Evolutionary conservation across 2,113 vertebrate genomes (phyloP).

Genomic region (Etheostoma cragini): DNA sequence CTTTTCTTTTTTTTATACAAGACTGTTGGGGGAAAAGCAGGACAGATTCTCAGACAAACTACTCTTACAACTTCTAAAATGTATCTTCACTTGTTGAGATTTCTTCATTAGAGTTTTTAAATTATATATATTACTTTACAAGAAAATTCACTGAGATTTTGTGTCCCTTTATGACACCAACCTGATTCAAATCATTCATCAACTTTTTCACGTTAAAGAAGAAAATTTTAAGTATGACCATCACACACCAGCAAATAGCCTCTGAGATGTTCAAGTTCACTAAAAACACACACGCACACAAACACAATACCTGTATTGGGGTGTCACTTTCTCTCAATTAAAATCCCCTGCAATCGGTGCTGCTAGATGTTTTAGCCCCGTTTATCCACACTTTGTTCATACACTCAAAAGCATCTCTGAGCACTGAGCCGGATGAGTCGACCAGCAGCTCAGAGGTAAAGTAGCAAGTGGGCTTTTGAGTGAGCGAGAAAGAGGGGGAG

Average conservation of each 20-base stretch:
- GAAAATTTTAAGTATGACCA: no score
- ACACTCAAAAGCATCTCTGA: conserved; percentile 33
- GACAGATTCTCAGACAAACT: not conserved
- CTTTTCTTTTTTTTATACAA: no score
- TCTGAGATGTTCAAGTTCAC: not conserved
- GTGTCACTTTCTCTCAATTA: conserved; percentile 23
- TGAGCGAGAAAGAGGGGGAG: not conserved
- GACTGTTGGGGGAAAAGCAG: not conserved
- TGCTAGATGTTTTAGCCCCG: not conserved
- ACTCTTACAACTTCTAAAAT: not conserved
- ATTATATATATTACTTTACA: not conserved
- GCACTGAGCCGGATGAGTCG: conserved; percentile 31
- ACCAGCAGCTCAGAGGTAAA: conserved; percentile 10
- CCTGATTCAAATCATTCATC: accelerated
- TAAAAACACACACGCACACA: not conserved
- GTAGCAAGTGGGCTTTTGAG: conserved; percentile 20
- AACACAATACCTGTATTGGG: conserved; percentile 36
- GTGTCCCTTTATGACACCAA: not conserved
- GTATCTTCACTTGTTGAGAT: no score
- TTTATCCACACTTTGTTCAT: conserved; percentile 43
- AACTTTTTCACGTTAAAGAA: not conserved
- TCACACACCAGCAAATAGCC: not conserved
- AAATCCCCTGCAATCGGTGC: conserved; percentile 4
- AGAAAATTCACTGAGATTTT: not conserved
- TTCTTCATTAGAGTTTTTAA: not conserved